phyloP scores from a whole-genome alignment of 2,888 invertebrate species.

The Pecten maximus region DNA sequence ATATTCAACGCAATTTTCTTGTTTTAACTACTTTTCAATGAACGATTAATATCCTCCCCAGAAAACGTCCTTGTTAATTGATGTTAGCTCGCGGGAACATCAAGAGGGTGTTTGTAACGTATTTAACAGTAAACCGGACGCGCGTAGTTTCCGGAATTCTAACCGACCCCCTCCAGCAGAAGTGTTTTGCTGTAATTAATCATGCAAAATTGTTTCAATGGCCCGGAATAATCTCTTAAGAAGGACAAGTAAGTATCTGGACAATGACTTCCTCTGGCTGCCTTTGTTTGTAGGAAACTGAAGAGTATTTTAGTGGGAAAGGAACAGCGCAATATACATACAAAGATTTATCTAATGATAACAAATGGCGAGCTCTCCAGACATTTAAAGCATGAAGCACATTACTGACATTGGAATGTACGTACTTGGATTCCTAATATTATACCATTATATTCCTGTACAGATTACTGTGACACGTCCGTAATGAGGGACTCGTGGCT shows the following conservation, averaged over 20 bases:
- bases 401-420: background rate
- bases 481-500: constrained; percentile 28
- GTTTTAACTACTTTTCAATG: background rate
- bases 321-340: constrained; percentile 20
- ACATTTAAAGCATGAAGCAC: constrained; percentile 9
- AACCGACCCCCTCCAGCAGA: constrained; percentile 1
- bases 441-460: background rate
- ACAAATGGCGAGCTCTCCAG: background rate
- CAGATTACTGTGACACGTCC: background rate
- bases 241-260: background rate
- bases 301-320: constrained; percentile 10
- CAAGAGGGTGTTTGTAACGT: background rate
- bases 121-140: constrained; percentile 3
- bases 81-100: background rate
- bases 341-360: background rate
- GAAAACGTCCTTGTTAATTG: background rate
- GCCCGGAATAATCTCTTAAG: constrained; percentile 35
- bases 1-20: no score
- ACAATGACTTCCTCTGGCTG: constrained; percentile 8
- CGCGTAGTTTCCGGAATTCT: constrained; percentile 13
- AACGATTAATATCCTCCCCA: background rate
- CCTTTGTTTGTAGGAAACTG: constrained; percentile 17
- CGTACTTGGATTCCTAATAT: background rate
- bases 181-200: constrained; percentile 7
- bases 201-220: constrained; percentile 18